Evolutionary conservation across 2,797 vertebrate species (phyloP).

Genomic region (Lateolabrax maculatus): DNA sequence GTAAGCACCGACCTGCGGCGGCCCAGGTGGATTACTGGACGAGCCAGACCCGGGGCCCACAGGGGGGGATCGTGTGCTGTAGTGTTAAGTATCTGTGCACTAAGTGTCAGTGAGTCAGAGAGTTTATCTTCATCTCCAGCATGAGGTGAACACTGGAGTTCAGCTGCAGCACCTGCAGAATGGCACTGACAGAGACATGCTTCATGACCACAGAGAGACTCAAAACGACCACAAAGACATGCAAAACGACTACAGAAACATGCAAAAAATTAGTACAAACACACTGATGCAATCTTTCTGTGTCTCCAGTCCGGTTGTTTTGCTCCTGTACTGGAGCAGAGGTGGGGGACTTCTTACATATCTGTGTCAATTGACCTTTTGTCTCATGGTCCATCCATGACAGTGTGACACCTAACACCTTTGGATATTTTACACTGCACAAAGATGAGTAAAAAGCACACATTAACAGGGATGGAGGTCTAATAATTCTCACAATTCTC

Average conservation of each 20-base stretch:
- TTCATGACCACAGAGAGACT: not conserved
- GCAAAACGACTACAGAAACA: not conserved
- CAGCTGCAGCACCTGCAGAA: not conserved
- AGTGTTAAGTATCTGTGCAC: not conserved
- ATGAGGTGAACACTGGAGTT: not conserved
- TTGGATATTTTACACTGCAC: not conserved
- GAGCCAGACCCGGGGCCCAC: not conserved
- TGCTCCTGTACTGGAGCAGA: too few relatives aligned
- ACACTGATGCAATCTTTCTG: too few relatives aligned
- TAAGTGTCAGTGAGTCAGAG: not conserved
- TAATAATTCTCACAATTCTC: not conserved
- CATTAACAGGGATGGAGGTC: not conserved
- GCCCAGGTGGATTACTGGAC: not conserved
- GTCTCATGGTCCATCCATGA: too few relatives aligned
- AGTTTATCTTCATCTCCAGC: not conserved
- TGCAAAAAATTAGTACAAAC: too few relatives aligned
- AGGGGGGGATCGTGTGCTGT: not conserved
- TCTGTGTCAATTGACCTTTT: too few relatives aligned
- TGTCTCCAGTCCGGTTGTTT: too few relatives aligned
- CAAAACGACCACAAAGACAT: not conserved
- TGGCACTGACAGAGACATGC: not conserved
- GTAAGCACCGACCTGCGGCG: constrained; percentile 78
- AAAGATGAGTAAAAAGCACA: not conserved
- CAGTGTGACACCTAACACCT: too few relatives aligned
- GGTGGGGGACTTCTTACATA: too few relatives aligned